Conservation (phyloP, 1,140 invertebrate species). For the Papilio helenus region DNA sequence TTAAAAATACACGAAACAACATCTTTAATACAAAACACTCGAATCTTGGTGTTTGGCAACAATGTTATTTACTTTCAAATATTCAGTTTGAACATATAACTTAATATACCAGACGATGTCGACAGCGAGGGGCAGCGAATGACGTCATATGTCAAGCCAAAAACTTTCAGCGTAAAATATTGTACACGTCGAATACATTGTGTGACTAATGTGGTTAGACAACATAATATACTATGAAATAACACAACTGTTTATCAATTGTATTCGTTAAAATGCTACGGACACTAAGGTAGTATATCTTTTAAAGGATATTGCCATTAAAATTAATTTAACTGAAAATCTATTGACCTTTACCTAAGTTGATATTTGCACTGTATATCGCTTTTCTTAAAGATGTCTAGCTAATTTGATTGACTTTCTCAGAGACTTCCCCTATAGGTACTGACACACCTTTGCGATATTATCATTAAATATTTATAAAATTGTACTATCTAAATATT, state of each 20-base stretch:
- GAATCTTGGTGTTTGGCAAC: background rate
- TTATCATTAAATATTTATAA: no score
- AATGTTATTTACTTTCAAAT: background rate
- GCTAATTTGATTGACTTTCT: no score
- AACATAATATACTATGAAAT: background rate
- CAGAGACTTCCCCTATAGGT: no score
- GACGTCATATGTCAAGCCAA: slow-evolving; percentile 11
- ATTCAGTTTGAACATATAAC: background rate
- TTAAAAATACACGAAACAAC: no score
- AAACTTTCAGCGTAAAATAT: slow-evolving; percentile 17
- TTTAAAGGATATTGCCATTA: no score
- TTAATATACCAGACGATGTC: background rate
- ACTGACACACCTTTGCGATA: no score
- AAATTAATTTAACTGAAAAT: no score
- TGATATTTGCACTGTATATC: no score
- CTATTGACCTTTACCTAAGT: no score
- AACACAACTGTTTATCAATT: background rate
- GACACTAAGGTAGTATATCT: no score
- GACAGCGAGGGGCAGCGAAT: background rate
- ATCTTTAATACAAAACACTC: background rate
- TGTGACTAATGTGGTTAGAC: background rate
- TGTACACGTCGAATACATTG: background rate
- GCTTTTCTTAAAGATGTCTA: no score
- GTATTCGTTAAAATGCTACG: background rate
- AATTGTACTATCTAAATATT: no score